These are phyloP conservation scores for Dicyrtoma fusca DNA, from an alignment of 2,888 invertebrate species.

Conservation along the genomic window DNA sequence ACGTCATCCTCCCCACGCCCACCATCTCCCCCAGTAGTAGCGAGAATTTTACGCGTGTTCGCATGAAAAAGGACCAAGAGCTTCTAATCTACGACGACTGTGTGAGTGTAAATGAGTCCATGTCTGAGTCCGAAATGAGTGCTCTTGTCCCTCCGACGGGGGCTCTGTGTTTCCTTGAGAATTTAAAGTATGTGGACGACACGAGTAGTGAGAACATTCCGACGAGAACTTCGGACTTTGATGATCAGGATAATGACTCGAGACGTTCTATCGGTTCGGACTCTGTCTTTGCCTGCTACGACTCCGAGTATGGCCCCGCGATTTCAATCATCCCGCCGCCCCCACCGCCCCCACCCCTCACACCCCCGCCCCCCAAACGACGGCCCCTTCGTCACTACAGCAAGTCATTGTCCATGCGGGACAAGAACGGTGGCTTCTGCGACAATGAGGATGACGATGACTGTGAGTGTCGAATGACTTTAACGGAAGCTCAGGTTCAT, in stretches of 20 bases:
- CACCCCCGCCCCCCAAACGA: constrained; percentile 10
- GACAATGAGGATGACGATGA: constrained; percentile 46
- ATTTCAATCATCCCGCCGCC: constrained; percentile 32
- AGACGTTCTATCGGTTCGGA: constrained; percentile 70
- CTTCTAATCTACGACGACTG: constrained; percentile 25
- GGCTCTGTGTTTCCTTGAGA: constrained; percentile 38
- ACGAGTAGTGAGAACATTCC: constrained; percentile 56
- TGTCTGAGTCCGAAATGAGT: constrained; percentile 39
- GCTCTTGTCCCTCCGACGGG: constrained; percentile 25
- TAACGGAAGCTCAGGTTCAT: constrained; percentile 52
- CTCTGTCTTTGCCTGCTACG: constrained; percentile 68
- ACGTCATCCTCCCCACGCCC: constrained; percentile 77
- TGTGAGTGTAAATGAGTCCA: constrained; percentile 24
- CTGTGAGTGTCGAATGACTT: constrained; percentile 43
- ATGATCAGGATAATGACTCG: constrained; percentile 66
- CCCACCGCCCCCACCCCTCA: constrained; percentile 21
- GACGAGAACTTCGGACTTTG: constrained; percentile 46
- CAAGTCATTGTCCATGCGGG: not conserved
- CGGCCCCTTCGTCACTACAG: not conserved
- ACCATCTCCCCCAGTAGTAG: constrained; percentile 80
- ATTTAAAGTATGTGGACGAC: constrained; percentile 54
- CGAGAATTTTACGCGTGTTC: constrained; percentile 59
- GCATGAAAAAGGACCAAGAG: constrained; percentile 22
- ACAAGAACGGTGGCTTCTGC: constrained; percentile 15
- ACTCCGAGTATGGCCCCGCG: constrained; percentile 45